Evolutionary conservation across 2,888 invertebrate species (phyloP).

Genomic region (Chaitophorus viminalis): DNA sequence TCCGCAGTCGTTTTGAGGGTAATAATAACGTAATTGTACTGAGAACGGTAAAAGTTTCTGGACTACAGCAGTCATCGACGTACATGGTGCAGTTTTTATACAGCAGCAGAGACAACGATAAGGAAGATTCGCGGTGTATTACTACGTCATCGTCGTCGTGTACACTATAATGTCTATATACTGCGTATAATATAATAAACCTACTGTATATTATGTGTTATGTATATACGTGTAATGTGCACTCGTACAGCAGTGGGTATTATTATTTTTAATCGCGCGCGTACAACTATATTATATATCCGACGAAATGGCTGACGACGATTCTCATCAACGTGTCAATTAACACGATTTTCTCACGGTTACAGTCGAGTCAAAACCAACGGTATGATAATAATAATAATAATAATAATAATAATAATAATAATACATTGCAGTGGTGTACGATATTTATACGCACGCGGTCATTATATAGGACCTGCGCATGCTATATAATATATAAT

Average conservation of each 20-base stretch:
- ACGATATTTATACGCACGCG: neutral
- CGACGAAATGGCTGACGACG: neutral
- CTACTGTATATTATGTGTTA: neutral
- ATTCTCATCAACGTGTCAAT: slow-evolving; percentile 44
- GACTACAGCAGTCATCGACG: too few relatives aligned
- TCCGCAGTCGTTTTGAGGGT: too few relatives aligned
- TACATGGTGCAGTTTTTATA: neutral
- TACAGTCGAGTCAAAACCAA: slow-evolving; percentile 3
- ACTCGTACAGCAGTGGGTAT: neutral
- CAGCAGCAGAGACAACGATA: neutral
- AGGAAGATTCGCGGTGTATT: neutral
- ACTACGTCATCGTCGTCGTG: neutral
- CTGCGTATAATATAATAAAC: too few relatives aligned
- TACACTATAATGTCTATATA: too few relatives aligned
- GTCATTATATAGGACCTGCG: neutral
- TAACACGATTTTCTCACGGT: slow-evolving; percentile 53
- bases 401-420: neutral
- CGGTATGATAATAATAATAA: neutral
- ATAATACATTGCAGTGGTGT: too few relatives aligned
- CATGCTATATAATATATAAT: neutral
- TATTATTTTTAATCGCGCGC: neutral
- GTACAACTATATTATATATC: neutral
- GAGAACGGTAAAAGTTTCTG: too few relatives aligned
- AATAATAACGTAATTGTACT: too few relatives aligned
- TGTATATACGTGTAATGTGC: neutral